phyloP scores from a whole-genome alignment of 2,888 invertebrate genomes.

The Leptopilina drosophilae region DNA sequence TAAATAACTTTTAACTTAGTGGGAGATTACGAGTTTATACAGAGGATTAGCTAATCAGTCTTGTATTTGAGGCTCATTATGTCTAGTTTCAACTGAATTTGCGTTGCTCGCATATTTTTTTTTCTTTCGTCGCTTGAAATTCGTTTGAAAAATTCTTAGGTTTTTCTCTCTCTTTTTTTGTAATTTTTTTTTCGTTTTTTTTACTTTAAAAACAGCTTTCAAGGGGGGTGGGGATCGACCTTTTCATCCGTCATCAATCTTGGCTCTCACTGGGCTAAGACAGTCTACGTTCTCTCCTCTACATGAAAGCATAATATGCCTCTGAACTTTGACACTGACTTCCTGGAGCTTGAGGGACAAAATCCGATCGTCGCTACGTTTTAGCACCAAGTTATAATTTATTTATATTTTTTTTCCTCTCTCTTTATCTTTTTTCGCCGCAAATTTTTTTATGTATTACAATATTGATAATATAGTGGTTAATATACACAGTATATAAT shows the following conservation, averaged over 20 bases:
- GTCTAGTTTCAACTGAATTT: conserved; percentile 72
- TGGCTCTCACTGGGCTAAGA: conserved; percentile 71
- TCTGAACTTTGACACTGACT: conserved; percentile 56
- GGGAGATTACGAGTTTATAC: conserved; percentile 74
- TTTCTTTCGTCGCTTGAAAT: conserved; percentile 45
- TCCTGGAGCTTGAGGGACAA: conserved; percentile 50
- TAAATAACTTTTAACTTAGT: conserved; percentile 69
- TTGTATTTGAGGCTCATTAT: conserved; percentile 76
- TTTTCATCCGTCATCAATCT: conserved; percentile 67
- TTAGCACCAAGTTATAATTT: conserved; percentile 10
- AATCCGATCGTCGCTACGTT: conserved; percentile 25
- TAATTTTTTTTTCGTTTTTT: conserved; percentile 23
- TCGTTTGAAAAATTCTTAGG: conserved; percentile 44
- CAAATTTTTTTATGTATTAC: neutral
- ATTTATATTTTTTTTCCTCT: neutral
- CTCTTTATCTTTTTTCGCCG: too few relatives aligned
- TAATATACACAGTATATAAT: neutral
- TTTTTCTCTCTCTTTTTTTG: conserved; percentile 45
- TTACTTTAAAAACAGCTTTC: conserved; percentile 48
- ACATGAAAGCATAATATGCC: conserved; percentile 60
- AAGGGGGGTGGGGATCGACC: conserved; percentile 49
- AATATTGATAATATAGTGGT: neutral
- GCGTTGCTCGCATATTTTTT: conserved; percentile 66
- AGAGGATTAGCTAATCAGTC: conserved; percentile 77
- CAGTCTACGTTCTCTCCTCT: conserved; percentile 75